These are phyloP conservation scores for Danionella cerebrum DNA, from an alignment of 2,113 vertebrate species.

Conservation along the genomic window DNA sequence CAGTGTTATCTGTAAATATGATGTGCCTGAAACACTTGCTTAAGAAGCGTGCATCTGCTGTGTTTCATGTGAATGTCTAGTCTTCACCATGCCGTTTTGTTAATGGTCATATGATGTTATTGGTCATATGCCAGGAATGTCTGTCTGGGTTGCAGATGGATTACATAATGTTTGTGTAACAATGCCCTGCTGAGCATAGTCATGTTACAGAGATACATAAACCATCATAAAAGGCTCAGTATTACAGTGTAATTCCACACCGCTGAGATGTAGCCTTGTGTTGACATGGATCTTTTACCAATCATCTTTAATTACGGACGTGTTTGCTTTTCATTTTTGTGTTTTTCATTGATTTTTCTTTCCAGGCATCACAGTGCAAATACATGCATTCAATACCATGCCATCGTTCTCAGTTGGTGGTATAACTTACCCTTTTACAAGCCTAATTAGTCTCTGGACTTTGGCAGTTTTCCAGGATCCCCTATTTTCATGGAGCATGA, in stretches of 20 bases:
- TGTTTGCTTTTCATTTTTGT: too few species aligned
- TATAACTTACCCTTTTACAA: slow-evolving; percentile 7
- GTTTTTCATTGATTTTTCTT: too few species aligned
- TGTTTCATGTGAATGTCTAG: not conserved
- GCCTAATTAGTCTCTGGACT: slow-evolving; percentile 17
- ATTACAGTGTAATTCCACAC: not conserved
- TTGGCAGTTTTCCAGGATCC: slow-evolving; percentile 17
- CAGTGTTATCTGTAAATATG: not conserved
- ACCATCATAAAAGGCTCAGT: not conserved
- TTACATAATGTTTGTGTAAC: not conserved
- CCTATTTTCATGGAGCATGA: slow-evolving; percentile 22
- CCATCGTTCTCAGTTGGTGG: not conserved
- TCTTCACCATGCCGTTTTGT: not conserved
- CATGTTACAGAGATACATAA: not conserved
- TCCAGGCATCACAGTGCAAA: not conserved
- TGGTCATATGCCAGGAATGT: not conserved
- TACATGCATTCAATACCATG: not conserved
- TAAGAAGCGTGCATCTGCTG: not conserved
- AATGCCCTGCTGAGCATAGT: not conserved
- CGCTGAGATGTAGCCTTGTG: not conserved
- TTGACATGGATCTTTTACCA: not conserved
- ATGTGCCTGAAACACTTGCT: not conserved
- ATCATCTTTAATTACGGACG: too few species aligned
- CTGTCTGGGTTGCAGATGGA: not conserved
- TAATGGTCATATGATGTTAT: not conserved